Evolutionary conservation across 2,113 vertebrate genomes (phyloP), one percentile per base, ranked within the genome.

Genomic region (Merops nubicus): DNA sequence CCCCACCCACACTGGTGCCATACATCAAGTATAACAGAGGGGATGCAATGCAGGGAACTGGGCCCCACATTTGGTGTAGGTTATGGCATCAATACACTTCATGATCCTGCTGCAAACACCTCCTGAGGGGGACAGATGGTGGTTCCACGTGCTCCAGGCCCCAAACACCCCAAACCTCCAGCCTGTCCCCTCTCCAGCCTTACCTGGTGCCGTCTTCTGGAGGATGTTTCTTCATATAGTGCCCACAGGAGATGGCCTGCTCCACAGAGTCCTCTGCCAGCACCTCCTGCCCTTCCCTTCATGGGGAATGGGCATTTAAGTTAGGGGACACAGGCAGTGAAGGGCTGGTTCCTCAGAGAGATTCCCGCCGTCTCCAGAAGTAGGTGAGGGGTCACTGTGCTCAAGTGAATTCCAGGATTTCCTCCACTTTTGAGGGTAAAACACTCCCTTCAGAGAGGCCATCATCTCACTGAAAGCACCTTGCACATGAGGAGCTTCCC

Each of bases 1-100:
- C 6, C 36, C 33, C 1, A 0, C 53, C 2, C 0, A 4, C 2
- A 5, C 53, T 48, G 26, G 8, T 62, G 42, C 62, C 48, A 5
- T 53, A 7, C 22, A 1, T 21, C 2, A 0, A 33, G 57, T 15
- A 5, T 14, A 59, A 34, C 29, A 40, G 45, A 26, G 38, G 11
- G 51, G 42, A 36, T 5, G 22, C 2, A 1, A n/a, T 18, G 9
- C 22, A 50, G 62, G 28, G 42, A 50, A 47, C 28, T 26, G 31
- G 53, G 40, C 23, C 42, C 85, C 28, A 11, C 0, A 5, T n/a
- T 42, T 15, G 6, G 9, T 14, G 42, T 10, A 13, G 15, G 2
- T 7, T 33, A 2, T 8, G 9, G 67, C 29, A 17, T 12, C 47
- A 5, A 15, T 8, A 21, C 64, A 2, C 34, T 5, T 25, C 31